A percentile compares a stretch with the other conserved stretches of the same genome.
phyloP scores from a whole-genome alignment of 2,888 invertebrate species.

The Rhaphigaster nebulosa region DNA sequence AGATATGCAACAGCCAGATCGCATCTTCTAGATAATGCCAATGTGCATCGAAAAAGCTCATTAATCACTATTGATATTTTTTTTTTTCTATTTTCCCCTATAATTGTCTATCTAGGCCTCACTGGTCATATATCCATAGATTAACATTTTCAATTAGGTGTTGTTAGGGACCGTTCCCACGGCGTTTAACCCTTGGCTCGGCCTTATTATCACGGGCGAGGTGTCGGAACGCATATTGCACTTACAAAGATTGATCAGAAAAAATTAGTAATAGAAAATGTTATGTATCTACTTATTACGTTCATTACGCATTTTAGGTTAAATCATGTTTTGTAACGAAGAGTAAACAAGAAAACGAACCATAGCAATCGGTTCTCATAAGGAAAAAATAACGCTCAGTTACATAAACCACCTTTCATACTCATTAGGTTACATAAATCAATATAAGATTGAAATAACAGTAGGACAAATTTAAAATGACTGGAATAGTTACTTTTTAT shows the following conservation, averaged over 20 bases:
- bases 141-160: conserved; percentile 44
- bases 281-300: neutral
- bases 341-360: neutral
- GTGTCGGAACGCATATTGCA: neutral
- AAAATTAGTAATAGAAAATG: neutral
- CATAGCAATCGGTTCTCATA: neutral
- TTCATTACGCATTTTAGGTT: neutral
- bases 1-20: neutral
- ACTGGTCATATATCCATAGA: conserved; percentile 18
- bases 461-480: neutral
- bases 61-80: neutral
- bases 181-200: neutral
- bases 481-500: too few relatives aligned
- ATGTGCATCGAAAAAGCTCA: conserved; percentile 22
- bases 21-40: neutral
- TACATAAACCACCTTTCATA: too few relatives aligned
- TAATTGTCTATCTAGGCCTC: neutral
- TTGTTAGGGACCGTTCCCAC: conserved; percentile 6
- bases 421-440: neutral
- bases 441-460: neutral
- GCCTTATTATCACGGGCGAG: neutral
- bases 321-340: neutral
- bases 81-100: neutral
- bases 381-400: neutral
- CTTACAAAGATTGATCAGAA: neutral